Conservation (phyloP, 2,113 vertebrate species). For the Mesocricetus auratus region DNA sequence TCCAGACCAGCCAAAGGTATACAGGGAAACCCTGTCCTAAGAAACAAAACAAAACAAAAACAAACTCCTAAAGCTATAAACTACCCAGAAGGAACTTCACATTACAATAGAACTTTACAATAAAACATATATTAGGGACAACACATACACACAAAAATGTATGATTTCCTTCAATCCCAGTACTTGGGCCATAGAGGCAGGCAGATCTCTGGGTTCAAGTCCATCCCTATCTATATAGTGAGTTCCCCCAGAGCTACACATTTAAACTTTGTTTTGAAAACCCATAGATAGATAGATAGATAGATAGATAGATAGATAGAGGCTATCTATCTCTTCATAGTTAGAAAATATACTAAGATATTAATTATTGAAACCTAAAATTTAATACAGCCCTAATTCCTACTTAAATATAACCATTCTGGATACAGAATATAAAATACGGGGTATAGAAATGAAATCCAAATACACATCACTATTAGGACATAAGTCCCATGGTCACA, state of each 20-base stretch:
- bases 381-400: background rate
- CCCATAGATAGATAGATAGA: background rate
- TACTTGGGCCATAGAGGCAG: background rate
- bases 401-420: background rate
- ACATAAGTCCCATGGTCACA: background rate
- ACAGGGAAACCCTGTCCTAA: background rate
- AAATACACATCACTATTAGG: background rate
- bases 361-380: constrained; percentile 38
- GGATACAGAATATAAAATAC: background rate
- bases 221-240: background rate
- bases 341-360: background rate
- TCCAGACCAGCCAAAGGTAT: background rate
- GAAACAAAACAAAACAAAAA: background rate
- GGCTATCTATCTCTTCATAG: background rate
- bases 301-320: background rate
- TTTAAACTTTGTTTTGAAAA: background rate
- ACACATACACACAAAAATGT: background rate
- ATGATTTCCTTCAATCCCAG: background rate
- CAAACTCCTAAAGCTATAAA: background rate
- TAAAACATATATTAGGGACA: background rate
- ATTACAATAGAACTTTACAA: background rate
- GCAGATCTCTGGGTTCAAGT: background rate
- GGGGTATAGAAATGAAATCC: background rate
- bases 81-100: background rate
- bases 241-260: background rate